These are phyloP conservation scores for Actias luna DNA, from an alignment of 2,888 invertebrate genomes.

Conservation along the genomic window DNA sequence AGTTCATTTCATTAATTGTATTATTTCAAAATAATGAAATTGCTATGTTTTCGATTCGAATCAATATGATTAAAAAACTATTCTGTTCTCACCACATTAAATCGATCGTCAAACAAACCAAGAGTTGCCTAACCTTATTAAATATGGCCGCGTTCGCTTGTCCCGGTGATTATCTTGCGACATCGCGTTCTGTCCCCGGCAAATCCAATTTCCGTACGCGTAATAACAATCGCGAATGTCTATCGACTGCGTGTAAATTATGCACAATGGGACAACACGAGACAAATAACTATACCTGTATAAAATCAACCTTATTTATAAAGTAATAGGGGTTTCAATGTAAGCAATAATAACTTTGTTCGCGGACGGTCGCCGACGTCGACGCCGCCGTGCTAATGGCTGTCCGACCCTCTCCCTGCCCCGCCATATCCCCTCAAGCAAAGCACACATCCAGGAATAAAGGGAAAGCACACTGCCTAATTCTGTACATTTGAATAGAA, in stretches of 20 bases:
- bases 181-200: conserved; percentile 57
- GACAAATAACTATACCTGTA: background rate
- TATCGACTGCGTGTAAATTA: conserved; percentile 80
- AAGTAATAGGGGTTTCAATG: conserved; percentile 28
- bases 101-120: conserved; percentile 28
- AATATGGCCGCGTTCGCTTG: conserved; percentile 33
- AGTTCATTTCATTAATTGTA: too few relatives aligned
- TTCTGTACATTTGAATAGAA: conserved; percentile 48
- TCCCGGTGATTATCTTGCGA: conserved; percentile 51
- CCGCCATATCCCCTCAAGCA: conserved; percentile 43
- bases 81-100: conserved; percentile 25
- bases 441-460: conserved; percentile 67
- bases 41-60: background rate
- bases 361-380: conserved; percentile 64
- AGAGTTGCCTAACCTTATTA: conserved; percentile 38
- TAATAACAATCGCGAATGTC: conserved; percentile 79
- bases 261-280: conserved; percentile 54
- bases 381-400: conserved; percentile 71
- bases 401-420: conserved; percentile 53
- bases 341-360: conserved; percentile 30
- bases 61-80: background rate
- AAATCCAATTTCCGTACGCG: conserved; percentile 78
- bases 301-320: conserved; percentile 38
- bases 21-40: background rate
- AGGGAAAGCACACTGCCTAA: conserved; percentile 62